These are phyloP conservation scores for Nephotettix cincticeps DNA, from an alignment of 1,140 invertebrate genomes.

Conservation along the genomic window DNA sequence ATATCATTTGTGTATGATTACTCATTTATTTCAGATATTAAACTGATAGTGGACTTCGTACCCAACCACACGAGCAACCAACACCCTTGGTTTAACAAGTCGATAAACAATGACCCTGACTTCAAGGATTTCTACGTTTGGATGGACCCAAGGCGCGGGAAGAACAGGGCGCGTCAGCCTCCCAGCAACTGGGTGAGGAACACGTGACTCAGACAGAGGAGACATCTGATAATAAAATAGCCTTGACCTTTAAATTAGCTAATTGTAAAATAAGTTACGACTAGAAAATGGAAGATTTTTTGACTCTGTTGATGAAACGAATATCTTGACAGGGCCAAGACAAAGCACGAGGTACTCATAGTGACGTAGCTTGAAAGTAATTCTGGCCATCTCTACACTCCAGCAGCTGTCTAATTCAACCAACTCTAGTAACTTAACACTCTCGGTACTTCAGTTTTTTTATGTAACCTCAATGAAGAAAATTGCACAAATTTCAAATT, in stretches of 20 bases:
- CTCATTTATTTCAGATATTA: constrained; percentile 63
- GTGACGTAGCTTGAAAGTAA: too few relatives aligned
- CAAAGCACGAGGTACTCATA: too few relatives aligned
- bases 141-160: constrained; percentile 54
- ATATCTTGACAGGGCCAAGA: too few relatives aligned
- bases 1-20: constrained; percentile 29
- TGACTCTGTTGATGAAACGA: too few relatives aligned
- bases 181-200: constrained; percentile 64
- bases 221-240: background rate
- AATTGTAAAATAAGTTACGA: background rate
- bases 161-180: constrained; percentile 39
- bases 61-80: constrained; percentile 81
- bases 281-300: background rate
- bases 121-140: constrained; percentile 79
- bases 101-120: constrained; percentile 53
- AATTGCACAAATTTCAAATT: background rate
- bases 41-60: constrained; percentile 78
- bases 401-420: too few relatives aligned
- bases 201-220: too few relatives aligned
- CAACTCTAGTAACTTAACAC: too few relatives aligned
- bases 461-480: background rate
- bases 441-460: background rate
- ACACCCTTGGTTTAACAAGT: constrained; percentile 66
- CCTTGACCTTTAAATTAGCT: background rate
- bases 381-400: too few relatives aligned